Evolutionary conservation across 1,140 invertebrate species (phyloP).

Genomic region (Hypothenemus hampei): DNA sequence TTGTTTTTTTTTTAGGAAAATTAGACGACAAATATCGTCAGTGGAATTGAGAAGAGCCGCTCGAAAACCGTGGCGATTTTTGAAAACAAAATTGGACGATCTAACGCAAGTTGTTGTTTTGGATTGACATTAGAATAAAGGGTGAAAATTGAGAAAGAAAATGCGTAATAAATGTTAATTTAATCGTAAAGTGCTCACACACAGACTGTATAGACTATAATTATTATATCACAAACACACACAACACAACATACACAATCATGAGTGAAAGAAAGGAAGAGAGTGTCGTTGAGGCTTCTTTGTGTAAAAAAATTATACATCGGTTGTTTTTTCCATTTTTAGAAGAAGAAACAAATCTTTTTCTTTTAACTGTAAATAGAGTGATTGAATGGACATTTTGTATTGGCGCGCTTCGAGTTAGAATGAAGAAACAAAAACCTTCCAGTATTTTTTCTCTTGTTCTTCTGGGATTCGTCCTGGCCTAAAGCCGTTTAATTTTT

Average conservation of each 20-base stretch:
- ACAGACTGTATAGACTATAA: slow-evolving; percentile 36
- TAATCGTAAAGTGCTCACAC: slow-evolving; percentile 18
- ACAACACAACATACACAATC: slow-evolving; percentile 17
- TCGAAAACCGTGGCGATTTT: slow-evolving; percentile 81
- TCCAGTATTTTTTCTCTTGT: no score
- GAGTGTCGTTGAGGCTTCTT: slow-evolving; percentile 3
- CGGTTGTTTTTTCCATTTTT: no score
- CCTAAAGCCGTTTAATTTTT: no score
- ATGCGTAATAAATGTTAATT: no score
- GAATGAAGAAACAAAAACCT: no score
- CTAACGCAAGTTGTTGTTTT: slow-evolving; percentile 41
- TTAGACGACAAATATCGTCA: slow-evolving; percentile 72
- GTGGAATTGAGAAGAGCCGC: slow-evolving; percentile 81
- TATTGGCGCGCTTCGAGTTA: no score
- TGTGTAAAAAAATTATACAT: not conserved
- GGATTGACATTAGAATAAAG: slow-evolving; percentile 42
- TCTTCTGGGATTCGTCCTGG: no score
- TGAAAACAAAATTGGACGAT: slow-evolving; percentile 47
- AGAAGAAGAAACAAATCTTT: no score
- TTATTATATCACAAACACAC: no score
- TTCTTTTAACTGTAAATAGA: no score
- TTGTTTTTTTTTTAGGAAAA: slow-evolving; percentile 61
- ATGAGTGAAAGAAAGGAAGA: slow-evolving; percentile 5
- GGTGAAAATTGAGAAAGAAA: no score
- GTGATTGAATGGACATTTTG: no score